phyloP scores from a whole-genome alignment of 2,797 vertebrate species.

The Taenioides sp. region DNA sequence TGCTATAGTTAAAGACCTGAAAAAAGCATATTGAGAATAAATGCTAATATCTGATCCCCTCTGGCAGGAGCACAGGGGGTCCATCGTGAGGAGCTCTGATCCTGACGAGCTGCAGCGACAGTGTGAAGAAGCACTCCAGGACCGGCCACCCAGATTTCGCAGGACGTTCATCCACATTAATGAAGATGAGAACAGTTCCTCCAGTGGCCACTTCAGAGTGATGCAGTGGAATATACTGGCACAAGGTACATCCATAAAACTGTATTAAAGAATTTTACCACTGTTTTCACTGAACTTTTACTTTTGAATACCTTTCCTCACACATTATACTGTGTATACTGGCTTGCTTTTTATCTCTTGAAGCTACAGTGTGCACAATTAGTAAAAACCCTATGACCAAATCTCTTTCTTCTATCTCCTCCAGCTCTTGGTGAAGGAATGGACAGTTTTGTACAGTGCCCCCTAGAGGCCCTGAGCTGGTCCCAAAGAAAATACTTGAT shows the following conservation, averaged over 20 bases:
- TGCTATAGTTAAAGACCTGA: no score
- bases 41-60: background rate
- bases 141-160: constrained; percentile 82
- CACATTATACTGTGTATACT: no score
- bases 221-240: constrained; percentile 99
- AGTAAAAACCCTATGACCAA: no score
- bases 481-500: constrained; percentile 93
- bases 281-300: no score
- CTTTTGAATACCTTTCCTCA: no score
- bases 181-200: constrained; percentile 35
- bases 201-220: constrained; percentile 78
- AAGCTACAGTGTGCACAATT: no score
- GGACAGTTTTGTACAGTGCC: constrained; percentile 92
- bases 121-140: constrained; percentile 86
- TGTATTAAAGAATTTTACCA: no score
- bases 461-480: constrained; percentile 91
- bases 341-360: no score
- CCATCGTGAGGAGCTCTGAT: constrained; percentile 76
- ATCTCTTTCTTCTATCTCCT: constrained; percentile 25
- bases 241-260: constrained; percentile 82
- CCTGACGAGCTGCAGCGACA: constrained; percentile 84
- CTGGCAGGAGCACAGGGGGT: constrained; percentile 57
- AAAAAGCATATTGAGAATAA: background rate
- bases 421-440: constrained; percentile 94
- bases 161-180: constrained; percentile 76